These are phyloP conservation scores for Nycticryphes semicollaris DNA, from an alignment of 2,113 vertebrate species.

Conservation along the genomic window DNA sequence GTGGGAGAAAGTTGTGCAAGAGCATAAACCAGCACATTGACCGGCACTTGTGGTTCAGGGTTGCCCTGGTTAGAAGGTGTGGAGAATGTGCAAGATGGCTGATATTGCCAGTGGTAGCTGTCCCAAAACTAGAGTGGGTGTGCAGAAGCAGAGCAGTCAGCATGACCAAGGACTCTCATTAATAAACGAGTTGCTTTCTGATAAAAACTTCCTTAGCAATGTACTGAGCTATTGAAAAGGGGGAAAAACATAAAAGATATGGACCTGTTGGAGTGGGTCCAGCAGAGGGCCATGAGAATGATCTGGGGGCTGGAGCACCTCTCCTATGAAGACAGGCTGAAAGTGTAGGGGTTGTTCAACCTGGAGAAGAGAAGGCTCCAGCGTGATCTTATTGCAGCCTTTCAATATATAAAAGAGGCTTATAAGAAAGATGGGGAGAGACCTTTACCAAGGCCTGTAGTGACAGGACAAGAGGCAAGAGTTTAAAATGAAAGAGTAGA, in stretches of 20 bases:
- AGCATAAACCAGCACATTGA: neutral
- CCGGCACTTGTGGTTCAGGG: neutral
- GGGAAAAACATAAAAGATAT: neutral
- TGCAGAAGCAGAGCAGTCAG: neutral
- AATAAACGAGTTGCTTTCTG: neutral
- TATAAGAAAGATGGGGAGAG: neutral
- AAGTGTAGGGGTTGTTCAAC: neutral
- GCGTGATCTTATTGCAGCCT: neutral
- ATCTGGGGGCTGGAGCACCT: neutral
- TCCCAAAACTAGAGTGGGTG: neutral
- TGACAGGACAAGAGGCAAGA: neutral
- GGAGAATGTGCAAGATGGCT: neutral
- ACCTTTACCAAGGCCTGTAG: neutral
- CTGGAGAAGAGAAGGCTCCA: neutral
- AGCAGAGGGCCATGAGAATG: neutral
- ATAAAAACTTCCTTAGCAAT: neutral
- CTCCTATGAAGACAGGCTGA: neutral
- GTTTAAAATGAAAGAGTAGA: neutral
- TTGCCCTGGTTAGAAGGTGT: neutral
- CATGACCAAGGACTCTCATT: neutral
- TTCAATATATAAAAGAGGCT: neutral
- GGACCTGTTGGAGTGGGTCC: neutral
- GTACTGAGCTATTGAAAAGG: neutral
- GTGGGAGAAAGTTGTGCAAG: neutral
- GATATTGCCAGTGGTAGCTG: neutral